Base-by-base conservation (phyloP, 1,140 invertebrate genomes). In the Coelopa frigida region DNA sequence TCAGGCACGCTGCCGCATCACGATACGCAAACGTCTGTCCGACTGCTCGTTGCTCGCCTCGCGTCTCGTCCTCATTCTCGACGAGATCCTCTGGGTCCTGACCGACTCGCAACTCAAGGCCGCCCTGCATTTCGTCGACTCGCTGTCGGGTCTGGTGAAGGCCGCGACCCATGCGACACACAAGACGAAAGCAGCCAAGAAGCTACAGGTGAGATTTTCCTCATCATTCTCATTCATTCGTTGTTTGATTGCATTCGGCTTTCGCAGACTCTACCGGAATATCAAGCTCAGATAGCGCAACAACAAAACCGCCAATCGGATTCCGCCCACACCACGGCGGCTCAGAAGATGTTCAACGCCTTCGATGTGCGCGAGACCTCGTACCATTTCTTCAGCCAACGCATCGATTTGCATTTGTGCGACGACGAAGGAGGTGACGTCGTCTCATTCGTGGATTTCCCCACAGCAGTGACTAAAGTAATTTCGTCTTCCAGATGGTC, bases 351-450 rank as follows among this genome's bases (percentile, higher is more conserved):
- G 60, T 98, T 98, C 72, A 78, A 81, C 15, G 79, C 79, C 47
- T 93, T 90, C 73, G 94, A 99, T 76, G 91, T 99, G 22, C 74
- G 87, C 5, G 94, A 98, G 75, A 98, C 96, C 0, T 98, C 94
- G 1, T 96, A 97, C 75, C 96, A 99, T 73, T 83, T 99, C 63
- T 79, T 94, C 46, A 91, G 89, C 49, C 86, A 91, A 41, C 81
- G 89, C 59, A 92, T 99, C 59, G 92, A 98, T 74, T 75, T 99
- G 32, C 95, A 99, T 76, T 79, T 99, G 26, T 98, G 92, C 70
- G 96, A 99, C 73, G 96, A 99, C 73, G 83, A 85, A 53, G 88
- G 88, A 57, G 73, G 87, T 89, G 72, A 78, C 8, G 15, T 14
- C 8, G 27, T 8, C 8, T 10, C 8, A 29, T 10, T 10, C 8